Conservation (phyloP, 2,113 vertebrate species). For the Taxidea taxus region DNA sequence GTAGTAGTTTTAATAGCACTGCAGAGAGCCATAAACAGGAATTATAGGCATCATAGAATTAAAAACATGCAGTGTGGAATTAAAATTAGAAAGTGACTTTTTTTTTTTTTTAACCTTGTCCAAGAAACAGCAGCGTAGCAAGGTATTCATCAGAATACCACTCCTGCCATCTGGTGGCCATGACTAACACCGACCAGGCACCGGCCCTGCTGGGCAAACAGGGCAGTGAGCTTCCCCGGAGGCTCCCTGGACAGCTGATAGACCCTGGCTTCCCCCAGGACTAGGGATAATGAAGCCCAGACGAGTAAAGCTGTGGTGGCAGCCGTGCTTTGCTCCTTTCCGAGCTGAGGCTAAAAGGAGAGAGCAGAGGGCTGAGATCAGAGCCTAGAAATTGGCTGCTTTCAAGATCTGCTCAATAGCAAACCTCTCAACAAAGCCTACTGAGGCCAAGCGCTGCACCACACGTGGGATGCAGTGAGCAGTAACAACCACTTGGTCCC, state of each 20-base stretch:
- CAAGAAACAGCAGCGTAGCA: conserved; percentile 11
- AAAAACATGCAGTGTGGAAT: conserved; percentile 62
- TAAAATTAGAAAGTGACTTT: conserved; percentile 67
- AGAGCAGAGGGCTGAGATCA: neutral
- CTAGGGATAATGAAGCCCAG: neutral
- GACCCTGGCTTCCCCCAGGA: neutral
- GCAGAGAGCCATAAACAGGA: conserved; percentile 70
- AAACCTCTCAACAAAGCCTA: neutral
- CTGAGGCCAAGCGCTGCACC: neutral
- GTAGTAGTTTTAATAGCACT: conserved; percentile 68
- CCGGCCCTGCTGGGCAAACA: neutral
- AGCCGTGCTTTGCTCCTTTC: neutral
- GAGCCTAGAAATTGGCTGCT: neutral
- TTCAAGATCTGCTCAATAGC: neutral
- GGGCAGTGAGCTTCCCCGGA: neutral
- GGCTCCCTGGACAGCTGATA: conserved; percentile 33
- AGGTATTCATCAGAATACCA: conserved; percentile 56
- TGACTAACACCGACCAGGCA: conserved; percentile 16
- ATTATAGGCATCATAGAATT: conserved; percentile 54
- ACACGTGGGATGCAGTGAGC: neutral
- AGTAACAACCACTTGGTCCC: neutral
- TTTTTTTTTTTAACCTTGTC: conserved; percentile 48
- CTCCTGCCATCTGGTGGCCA: conserved; percentile 85
- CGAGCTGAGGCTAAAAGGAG: neutral
- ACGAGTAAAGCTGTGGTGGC: neutral